These are phyloP conservation scores for Leuctra nigra DNA, from an alignment of 2,888 invertebrate species.

Conservation along the genomic window DNA sequence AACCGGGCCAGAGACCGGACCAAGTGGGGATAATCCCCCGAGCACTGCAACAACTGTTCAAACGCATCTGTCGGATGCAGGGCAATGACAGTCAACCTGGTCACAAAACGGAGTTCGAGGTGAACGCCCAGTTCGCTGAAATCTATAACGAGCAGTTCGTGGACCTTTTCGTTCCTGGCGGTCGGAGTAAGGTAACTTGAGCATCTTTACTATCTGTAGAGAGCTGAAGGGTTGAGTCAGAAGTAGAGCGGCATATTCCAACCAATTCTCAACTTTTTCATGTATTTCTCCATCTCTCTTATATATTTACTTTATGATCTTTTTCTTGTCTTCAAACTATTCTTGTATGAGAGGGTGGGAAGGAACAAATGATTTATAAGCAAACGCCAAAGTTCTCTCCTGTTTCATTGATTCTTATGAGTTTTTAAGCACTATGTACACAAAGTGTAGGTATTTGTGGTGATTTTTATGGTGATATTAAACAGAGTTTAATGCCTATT, in stretches of 20 bases:
- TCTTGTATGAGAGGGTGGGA: too few relatives aligned
- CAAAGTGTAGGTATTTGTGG: too few relatives aligned
- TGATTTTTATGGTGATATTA: too few relatives aligned
- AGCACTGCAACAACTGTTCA: conserved; percentile 88
- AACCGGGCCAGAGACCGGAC: conserved; percentile 51
- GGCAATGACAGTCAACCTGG: conserved; percentile 55
- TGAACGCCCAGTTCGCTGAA: conserved; percentile 92
- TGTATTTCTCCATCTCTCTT: not conserved
- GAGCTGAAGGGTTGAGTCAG: too few relatives aligned
- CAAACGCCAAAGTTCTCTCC: too few relatives aligned
- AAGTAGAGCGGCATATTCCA: too few relatives aligned
- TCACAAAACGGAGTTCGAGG: conserved; percentile 64
- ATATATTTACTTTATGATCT: not conserved
- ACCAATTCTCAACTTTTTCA: not conserved
- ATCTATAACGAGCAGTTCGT: conserved; percentile 97
- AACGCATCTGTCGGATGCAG: conserved; percentile 61
- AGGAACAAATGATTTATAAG: too few relatives aligned
- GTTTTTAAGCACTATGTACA: too few relatives aligned
- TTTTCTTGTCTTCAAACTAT: too few relatives aligned
- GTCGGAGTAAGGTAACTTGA: conserved; percentile 33
- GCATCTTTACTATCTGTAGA: too few relatives aligned
- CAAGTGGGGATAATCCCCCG: conserved; percentile 89
- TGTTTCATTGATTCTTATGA: too few relatives aligned
- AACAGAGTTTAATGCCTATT: too few relatives aligned
- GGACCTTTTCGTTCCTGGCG: conserved; percentile 81